Conservation (phyloP, 2,113 vertebrate species). For the Hydrolagus affinis region DNA sequence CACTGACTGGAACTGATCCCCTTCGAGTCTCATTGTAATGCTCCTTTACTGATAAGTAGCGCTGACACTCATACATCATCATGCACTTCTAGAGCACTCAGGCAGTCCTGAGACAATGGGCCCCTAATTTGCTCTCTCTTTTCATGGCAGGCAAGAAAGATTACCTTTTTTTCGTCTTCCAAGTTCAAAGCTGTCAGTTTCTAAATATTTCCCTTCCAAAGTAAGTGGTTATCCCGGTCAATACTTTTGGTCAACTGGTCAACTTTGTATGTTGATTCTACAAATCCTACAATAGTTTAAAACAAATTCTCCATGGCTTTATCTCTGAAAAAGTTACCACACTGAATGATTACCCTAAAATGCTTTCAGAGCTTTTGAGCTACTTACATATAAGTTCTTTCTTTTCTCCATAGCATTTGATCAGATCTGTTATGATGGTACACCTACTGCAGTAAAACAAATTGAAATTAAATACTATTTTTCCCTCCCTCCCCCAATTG, state of each 20-base stretch:
- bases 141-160: conserved; percentile 12
- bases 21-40: conserved; percentile 17
- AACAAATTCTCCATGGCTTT: background rate
- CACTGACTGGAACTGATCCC: conserved; percentile 33
- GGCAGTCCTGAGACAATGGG: conserved; percentile 26
- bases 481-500: too few relatives aligned
- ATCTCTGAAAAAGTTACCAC: too few relatives aligned
- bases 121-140: conserved; percentile 33
- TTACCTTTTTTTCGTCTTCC: background rate
- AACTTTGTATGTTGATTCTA: background rate
- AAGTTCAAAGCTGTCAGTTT: background rate
- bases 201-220: background rate
- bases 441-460: too few relatives aligned
- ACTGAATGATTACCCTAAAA: too few relatives aligned
- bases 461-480: too few relatives aligned
- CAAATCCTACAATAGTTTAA: background rate
- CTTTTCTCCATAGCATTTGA: too few relatives aligned
- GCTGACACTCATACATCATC: conserved; percentile 30
- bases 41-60: conserved; percentile 30
- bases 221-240: background rate
- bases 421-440: too few relatives aligned
- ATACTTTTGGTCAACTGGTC: too few relatives aligned
- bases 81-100: conserved; percentile 8
- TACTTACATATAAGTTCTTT: too few relatives aligned
- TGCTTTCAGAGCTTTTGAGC: too few relatives aligned